Evolutionary conservation across 2,797 vertebrate genomes (phyloP), one percentile per base, ranked within the genome.

Genomic region (Garrulus glandarius): DNA sequence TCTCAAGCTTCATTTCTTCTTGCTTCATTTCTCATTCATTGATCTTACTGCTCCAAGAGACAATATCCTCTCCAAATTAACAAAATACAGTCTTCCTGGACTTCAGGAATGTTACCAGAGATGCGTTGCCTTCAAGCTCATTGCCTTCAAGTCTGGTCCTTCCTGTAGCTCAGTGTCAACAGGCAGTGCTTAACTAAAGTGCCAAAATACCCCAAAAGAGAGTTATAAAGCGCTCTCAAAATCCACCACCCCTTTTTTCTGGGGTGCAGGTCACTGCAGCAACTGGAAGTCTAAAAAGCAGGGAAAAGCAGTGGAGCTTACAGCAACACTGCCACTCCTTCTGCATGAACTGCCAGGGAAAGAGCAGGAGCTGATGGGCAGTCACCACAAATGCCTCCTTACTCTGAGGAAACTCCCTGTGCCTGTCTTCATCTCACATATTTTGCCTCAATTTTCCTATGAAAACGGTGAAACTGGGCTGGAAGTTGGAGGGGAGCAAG

Each of bases 121-220:
- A 20, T 6, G 56, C 0, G 0, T 0, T 50, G 27, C 6, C 70
- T 55, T 22, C 29, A 55, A 1, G 10, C 41, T 41, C 4, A 9
- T 24, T 39, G 39, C 39, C 39, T 39, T 39, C 39, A 39, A 27
- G 52, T 8, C 30, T 22, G 32, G 9, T 53, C 64, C 70, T 84
- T 46, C 29, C 11, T 3, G 10, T 5, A 61, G 20, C 12, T 68
- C 43, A 23, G 9, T 3, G 4, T 41, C 83, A 70, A 63, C 8
- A 67, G n/a, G 36, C 46, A 26, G 10, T 37, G 41, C 26, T 29
- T 27, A 22, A 23, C 16, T 27, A 2, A 76, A 82, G 57, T 10
- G 68, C 4, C 15, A 61, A 37, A 78, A 68, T 5, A 55, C 5
- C 17, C 29, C 34, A 46, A 32, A 72, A 20, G 2, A 34, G 63